Evolutionary conservation across 1,140 invertebrate species (phyloP).

Genomic region (Sycophaga agraensis): DNA sequence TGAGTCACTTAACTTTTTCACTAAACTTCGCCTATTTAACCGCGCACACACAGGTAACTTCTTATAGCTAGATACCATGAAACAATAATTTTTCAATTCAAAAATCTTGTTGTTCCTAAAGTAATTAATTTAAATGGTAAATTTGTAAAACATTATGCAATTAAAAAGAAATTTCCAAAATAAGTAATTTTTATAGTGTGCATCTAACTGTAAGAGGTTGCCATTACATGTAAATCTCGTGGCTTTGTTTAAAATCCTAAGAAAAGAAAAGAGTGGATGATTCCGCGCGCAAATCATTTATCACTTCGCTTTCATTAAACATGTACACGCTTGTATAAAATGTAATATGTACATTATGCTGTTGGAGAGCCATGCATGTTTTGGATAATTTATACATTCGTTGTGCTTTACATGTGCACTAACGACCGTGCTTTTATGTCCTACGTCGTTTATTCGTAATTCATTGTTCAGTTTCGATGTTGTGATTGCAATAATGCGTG

Average conservation of each 20-base stretch:
- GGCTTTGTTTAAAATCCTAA: conserved; percentile 11
- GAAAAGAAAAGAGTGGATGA: neutral
- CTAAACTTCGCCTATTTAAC: conserved; percentile 33
- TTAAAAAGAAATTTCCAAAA: too few relatives aligned
- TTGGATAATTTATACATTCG: conserved; percentile 6
- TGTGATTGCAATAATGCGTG: conserved; percentile 2
- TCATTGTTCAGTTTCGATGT: neutral
- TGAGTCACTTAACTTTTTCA: conserved; percentile 38
- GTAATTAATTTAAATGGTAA: too few relatives aligned
- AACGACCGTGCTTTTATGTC: conserved; percentile 7
- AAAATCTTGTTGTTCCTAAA: too few relatives aligned
- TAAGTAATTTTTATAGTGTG: too few relatives aligned
- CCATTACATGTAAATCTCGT: neutral
- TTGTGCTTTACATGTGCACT: conserved; percentile 22
- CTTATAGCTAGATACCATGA: too few relatives aligned
- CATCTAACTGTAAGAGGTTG: conserved; percentile 18
- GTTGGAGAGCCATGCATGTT: conserved; percentile 1
- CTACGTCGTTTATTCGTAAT: conserved; percentile 1
- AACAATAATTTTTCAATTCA: too few relatives aligned
- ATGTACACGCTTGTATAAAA: conserved; percentile 17
- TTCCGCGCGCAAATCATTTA: conserved; percentile 1
- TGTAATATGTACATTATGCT: conserved; percentile 1
- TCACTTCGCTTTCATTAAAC: conserved; percentile 22
- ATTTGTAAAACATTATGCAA: too few relatives aligned
- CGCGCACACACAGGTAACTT: too few relatives aligned